Percentiles rank a stretch among this genome's conserved stretches.
Conservation (phyloP, 2,888 invertebrate genomes). For the Perithous albicinctus region DNA sequence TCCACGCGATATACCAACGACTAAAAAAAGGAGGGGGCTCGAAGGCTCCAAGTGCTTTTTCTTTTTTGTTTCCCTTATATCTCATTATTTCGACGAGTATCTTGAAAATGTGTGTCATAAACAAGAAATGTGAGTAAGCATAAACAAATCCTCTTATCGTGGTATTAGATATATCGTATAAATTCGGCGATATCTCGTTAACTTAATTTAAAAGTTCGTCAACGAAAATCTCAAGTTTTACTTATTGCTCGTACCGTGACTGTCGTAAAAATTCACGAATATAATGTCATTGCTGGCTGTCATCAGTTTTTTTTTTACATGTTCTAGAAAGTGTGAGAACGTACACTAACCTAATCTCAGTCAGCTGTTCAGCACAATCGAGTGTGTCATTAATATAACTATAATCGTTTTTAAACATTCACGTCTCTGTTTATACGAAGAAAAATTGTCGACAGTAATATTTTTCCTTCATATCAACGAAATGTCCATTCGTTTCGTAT, state of each 20-base stretch:
- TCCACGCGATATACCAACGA: not conserved
- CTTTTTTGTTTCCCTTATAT: not conserved
- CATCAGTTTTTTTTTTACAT: not conserved
- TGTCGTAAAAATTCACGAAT: conserved; percentile 22
- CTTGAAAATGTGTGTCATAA: conserved; percentile 49
- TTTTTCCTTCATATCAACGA: not conserved
- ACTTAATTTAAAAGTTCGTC: not conserved
- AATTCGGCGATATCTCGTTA: not conserved
- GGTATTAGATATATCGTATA: not conserved
- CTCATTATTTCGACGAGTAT: conserved; percentile 18
- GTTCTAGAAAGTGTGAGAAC: conserved; percentile 25
- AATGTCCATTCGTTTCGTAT: not conserved
- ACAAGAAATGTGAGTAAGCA: conserved; percentile 52
- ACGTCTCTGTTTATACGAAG: not conserved
- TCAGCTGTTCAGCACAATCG: conserved; percentile 22
- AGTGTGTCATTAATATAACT: conserved; percentile 14
- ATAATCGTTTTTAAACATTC: not conserved
- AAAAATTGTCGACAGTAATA: not conserved
- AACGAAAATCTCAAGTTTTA: not conserved
- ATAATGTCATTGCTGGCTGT: not conserved
- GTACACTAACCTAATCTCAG: conserved; percentile 32
- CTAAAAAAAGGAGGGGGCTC: not conserved
- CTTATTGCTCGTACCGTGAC: conserved; percentile 9
- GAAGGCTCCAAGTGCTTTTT: not conserved
- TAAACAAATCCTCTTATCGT: conserved; percentile 19